A percentile compares a stretch with the other conserved stretches of the same genome.
Conservation (phyloP, 2,888 invertebrate genomes). For the Harpalus rufipes region DNA sequence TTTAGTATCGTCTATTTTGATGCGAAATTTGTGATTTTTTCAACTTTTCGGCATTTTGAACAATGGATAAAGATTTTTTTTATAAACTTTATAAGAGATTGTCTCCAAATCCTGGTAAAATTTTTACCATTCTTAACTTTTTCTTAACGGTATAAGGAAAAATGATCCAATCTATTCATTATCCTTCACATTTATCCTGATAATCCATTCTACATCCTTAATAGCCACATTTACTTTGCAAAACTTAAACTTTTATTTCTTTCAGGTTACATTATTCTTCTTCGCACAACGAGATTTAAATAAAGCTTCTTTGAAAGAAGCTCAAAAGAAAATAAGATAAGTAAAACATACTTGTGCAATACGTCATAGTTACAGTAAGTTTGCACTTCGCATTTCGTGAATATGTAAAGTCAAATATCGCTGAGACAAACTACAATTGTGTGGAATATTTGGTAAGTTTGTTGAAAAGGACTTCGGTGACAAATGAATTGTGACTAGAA, state of each 20-base stretch:
- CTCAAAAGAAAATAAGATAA: slow-evolving; percentile 2
- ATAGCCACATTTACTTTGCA: slow-evolving; percentile 26
- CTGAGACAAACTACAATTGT: background rate
- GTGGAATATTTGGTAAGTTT: slow-evolving; percentile 13
- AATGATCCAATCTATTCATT: slow-evolving; percentile 31
- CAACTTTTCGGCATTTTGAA: no score
- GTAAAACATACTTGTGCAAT: background rate
- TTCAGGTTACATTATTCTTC: background rate
- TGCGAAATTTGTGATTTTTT: no score
- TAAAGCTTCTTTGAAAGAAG: slow-evolving; percentile 7
- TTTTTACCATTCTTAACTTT: background rate
- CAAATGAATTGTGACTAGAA: slow-evolving; percentile 12
- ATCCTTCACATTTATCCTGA: slow-evolving; percentile 20
- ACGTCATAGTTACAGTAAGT: slow-evolving; percentile 7
- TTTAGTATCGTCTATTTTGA: no score
- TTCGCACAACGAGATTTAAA: slow-evolving; percentile 11
- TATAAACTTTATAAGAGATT: slow-evolving; percentile 18
- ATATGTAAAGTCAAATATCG: slow-evolving; percentile 22
- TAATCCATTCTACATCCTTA: slow-evolving; percentile 23
- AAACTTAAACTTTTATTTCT: background rate
- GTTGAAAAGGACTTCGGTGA: background rate
- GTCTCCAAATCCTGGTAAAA: background rate
- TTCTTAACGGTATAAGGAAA: background rate
- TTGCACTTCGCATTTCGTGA: background rate
- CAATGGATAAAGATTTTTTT: background rate